A percentile compares a stretch with the other conserved stretches of the same genome.
Evolutionary conservation across 1,140 invertebrate species (phyloP).

Genomic region (Zaprionus taronus): DNA sequence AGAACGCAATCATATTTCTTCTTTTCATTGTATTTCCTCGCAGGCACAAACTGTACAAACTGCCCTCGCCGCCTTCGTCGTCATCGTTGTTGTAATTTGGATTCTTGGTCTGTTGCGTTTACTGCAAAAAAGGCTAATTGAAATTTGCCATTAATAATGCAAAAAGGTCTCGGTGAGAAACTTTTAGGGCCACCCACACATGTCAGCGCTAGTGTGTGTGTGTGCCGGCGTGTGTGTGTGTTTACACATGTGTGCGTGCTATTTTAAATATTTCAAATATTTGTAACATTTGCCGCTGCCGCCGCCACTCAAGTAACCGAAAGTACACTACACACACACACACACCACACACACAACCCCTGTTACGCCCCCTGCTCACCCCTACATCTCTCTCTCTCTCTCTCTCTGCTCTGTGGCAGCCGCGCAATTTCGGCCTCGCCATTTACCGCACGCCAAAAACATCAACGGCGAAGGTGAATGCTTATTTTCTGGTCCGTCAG

Average conservation of each 20-base stretch:
- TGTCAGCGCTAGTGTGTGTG: slow-evolving; percentile 21
- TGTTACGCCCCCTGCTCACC: neutral
- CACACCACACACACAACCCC: neutral
- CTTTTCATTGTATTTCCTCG: too few relatives aligned
- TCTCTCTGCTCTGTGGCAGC: neutral
- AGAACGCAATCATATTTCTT: too few relatives aligned
- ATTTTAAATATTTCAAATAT: slow-evolving; percentile 82
- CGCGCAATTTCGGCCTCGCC: slow-evolving; percentile 53
- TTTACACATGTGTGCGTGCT: slow-evolving; percentile 59
- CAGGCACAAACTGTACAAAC: neutral
- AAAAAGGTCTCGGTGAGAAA: slow-evolving; percentile 79
- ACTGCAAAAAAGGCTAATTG: slow-evolving; percentile 79
- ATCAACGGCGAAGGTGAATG: slow-evolving; percentile 69
- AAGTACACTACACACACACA: slow-evolving; percentile 45
- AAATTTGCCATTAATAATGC: slow-evolving; percentile 81
- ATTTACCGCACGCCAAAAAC: slow-evolving; percentile 80
- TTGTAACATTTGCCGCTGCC: slow-evolving; percentile 77
- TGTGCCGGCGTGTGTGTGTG: slow-evolving; percentile 34
- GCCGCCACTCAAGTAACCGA: slow-evolving; percentile 58
- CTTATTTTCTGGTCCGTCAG: slow-evolving; percentile 82
- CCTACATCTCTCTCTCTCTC: neutral
- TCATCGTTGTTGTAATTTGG: slow-evolving; percentile 34
- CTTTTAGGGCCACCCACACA: slow-evolving; percentile 66
- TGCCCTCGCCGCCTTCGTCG: slow-evolving; percentile 33
- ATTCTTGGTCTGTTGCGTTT: slow-evolving; percentile 66